Conservation (phyloP, 2,888 invertebrate species). For the Aspidiotus destructor region DNA sequence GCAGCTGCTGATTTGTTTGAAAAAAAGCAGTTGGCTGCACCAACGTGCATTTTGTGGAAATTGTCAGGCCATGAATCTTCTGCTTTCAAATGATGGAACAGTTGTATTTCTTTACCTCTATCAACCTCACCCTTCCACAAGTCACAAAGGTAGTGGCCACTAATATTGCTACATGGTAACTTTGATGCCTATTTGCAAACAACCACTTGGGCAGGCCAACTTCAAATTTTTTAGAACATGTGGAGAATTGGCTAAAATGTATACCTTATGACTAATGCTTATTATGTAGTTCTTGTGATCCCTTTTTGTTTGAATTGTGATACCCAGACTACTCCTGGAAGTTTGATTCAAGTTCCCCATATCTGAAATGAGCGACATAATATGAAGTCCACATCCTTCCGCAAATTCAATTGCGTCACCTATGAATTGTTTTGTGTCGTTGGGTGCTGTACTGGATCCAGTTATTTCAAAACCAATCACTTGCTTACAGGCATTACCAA, state of each 20-base stretch:
- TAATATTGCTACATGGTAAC: background rate
- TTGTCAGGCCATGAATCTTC: slow-evolving; percentile 7
- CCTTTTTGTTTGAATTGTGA: background rate
- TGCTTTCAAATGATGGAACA: slow-evolving; percentile 13
- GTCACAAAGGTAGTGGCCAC: background rate
- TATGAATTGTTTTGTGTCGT: background rate
- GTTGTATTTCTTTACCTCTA: background rate
- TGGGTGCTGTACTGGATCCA: no score
- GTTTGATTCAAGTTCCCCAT: background rate
- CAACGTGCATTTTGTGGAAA: slow-evolving; percentile 18
- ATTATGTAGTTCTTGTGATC: background rate
- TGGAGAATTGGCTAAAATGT: background rate
- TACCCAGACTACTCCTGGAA: background rate
- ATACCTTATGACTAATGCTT: background rate
- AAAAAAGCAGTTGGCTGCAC: no score
- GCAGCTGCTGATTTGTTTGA: no score
- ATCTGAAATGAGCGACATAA: background rate
- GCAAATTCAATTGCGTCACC: background rate
- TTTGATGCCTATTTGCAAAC: background rate
- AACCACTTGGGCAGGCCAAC: background rate
- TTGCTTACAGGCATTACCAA: no score
- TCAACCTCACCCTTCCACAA: background rate
- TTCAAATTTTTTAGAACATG: background rate
- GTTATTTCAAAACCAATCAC: no score
- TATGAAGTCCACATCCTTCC: background rate